phyloP scores from a whole-genome alignment of 2,888 invertebrate genomes.

The Drosophila austrosaltans region DNA sequence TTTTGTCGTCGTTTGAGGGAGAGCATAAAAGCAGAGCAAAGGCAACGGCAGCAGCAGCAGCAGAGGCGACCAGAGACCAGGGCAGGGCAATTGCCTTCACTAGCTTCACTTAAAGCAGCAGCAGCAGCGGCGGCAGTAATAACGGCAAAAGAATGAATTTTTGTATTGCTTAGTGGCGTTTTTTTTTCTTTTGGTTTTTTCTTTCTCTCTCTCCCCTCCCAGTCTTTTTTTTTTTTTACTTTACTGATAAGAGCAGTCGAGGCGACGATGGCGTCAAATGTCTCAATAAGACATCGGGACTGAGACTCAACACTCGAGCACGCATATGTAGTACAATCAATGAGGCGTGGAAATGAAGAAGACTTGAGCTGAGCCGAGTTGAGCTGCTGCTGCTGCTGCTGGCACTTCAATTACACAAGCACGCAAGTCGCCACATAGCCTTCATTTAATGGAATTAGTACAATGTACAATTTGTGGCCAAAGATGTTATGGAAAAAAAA shows the following conservation, averaged over 20 bases:
- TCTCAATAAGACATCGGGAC: conserved; percentile 60
- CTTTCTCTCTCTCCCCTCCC: not conserved
- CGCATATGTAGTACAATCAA: conserved; percentile 68
- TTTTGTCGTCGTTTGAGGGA: conserved; percentile 15
- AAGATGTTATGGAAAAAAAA: conserved; percentile 45
- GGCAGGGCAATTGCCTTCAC: conserved; percentile 29
- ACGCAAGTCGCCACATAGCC: conserved; percentile 64
- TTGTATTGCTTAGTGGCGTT: not conserved
- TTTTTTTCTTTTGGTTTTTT: not conserved
- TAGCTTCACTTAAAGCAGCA: conserved; percentile 23
- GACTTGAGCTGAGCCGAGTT: conserved; percentile 44
- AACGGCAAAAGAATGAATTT: conserved; percentile 18
- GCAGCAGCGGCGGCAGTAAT: conserved; percentile 18
- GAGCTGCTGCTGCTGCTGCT: conserved; percentile 41
- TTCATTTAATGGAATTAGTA: conserved; percentile 77
- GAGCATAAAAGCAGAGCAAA: conserved; percentile 23
- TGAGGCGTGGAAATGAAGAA: conserved; percentile 65
- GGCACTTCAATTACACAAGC: conserved; percentile 74
- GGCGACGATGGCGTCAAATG: conserved; percentile 67
- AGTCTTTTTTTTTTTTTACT: conserved; percentile 9
- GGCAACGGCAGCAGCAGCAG: conserved; percentile 5
- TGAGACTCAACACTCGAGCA: conserved; percentile 61
- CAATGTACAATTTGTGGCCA: conserved; percentile 77
- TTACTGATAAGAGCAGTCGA: conserved; percentile 39
- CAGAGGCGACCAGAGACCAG: conserved; percentile 25